These are phyloP conservation scores for Leptinotarsa undecemlineata DNA, from an alignment of 1,140 invertebrate genomes.

Conservation along the genomic window DNA sequence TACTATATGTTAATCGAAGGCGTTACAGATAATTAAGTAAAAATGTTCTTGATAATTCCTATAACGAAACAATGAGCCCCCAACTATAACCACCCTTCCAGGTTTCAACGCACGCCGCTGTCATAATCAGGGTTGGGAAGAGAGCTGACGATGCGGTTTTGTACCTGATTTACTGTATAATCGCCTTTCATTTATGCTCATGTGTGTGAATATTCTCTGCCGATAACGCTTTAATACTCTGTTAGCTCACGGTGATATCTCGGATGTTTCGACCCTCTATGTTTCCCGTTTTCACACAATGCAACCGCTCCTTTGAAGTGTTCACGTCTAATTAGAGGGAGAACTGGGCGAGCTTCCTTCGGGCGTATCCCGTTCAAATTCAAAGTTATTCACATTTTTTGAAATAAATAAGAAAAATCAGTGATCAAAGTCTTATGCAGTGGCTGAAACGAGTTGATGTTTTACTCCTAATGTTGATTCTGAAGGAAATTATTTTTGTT, in stretches of 20 bases:
- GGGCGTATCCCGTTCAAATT: not conserved
- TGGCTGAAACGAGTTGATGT: too few species aligned
- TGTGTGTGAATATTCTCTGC: not conserved
- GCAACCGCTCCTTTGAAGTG: not conserved
- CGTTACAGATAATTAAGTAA: too few species aligned
- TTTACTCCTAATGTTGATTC: too few species aligned
- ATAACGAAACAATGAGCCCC: too few species aligned
- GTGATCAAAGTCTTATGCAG: not conserved
- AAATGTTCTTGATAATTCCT: too few species aligned
- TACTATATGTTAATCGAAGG: too few species aligned
- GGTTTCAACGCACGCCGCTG: not conserved
- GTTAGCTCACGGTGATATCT: not conserved
- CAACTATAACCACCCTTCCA: too few species aligned
- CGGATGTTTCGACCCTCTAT: not conserved
- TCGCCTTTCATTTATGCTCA: slow-evolving; percentile 3
- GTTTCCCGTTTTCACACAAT: not conserved
- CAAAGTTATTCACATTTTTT: not conserved
- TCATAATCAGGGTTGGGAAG: not conserved
- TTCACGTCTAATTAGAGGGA: not conserved
- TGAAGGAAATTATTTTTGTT: too few species aligned
- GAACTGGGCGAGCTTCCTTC: not conserved
- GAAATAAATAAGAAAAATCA: not conserved
- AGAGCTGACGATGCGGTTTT: not conserved
- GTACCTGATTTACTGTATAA: slow-evolving; percentile 5
- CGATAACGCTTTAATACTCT: not conserved